Percentiles rank a stretch among this genome's conserved stretches.
Evolutionary conservation across 2,888 invertebrate genomes (phyloP).

Genomic region (Deroplatys truncata): DNA sequence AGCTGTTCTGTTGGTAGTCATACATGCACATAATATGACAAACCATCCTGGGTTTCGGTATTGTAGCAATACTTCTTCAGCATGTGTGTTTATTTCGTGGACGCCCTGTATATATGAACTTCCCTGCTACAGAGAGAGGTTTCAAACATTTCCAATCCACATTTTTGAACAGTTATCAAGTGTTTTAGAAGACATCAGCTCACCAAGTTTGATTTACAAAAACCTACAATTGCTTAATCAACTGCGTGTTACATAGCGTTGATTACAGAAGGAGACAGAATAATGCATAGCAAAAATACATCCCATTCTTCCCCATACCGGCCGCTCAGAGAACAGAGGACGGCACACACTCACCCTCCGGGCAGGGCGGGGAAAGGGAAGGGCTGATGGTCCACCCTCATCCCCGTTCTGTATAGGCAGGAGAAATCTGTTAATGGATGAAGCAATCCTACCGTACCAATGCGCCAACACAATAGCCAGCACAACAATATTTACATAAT

Average conservation of each 20-base stretch:
- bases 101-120: no score
- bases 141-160: no score
- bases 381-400: neutral
- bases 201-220: neutral
- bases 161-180: neutral
- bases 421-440: slow-evolving; percentile 18
- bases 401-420: slow-evolving; percentile 1
- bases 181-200: neutral
- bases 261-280: slow-evolving; percentile 8
- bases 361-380: neutral
- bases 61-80: no score
- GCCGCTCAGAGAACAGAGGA: neutral
- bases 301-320: neutral
- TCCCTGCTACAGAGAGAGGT: no score
- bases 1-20: no score
- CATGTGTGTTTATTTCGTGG: no score
- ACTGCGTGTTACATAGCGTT: slow-evolving; percentile 4
- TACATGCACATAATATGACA: no score
- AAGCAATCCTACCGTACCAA: slow-evolving; percentile 12
- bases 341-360: neutral
- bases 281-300: neutral
- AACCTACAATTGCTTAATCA: neutral
- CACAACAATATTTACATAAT: slow-evolving; percentile 18
- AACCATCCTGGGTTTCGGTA: no score
- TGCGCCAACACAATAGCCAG: neutral